Evolutionary conservation across 2,888 invertebrate species (phyloP), one percentile per base, ranked within the genome.

Genomic region (Drosophila kambysellisi): DNA sequence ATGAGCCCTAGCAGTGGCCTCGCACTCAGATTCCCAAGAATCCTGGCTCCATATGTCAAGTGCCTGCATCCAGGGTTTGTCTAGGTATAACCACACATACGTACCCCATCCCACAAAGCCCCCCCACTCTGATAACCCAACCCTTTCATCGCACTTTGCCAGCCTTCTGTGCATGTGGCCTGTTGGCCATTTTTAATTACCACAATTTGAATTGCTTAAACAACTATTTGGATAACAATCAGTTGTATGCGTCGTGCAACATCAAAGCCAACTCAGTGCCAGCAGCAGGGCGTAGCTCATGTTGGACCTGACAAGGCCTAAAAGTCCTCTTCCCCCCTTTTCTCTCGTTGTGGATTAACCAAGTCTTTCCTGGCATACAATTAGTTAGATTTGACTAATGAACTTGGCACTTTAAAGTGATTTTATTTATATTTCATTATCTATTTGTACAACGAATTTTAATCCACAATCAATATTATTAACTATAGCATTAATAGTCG

Each of bases 131-230:
- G 15, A 43, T 37, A 54, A 37, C 17, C 15, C n/a, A 8, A 15
- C 50, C 25, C 35, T n/a, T 39, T 46, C 37, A 56, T 11, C 25
- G 54, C 46, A n/a, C 17, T 29, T 29, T 58, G 41, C 43, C 50
- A 33, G 17, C 37, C 53, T 56, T 35, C 20, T 56, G 37, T 5
- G 63, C 2, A 25, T 33, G 53, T 20, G 79, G 66, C 63, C 76
- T 82, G 64, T 46, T 84, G 82, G 76, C 76, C 85, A 88, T 88
- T 86, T 86, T 86, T 89, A 89, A 86, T 86, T 89, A 84, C 85
- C 85, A 89, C 89, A 86, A 89, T 85, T 85, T 85, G 88, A 89
- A 86, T 86, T 86, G 88, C 85, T 88, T 89, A 80, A 84, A 88
- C 82, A 86, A 86, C 85, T 86, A 89, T 86, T 86, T 86, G 90